These are phyloP conservation scores for Toxostoma redivivum DNA, from an alignment of 2,113 vertebrate genomes.

Conservation along the genomic window DNA sequence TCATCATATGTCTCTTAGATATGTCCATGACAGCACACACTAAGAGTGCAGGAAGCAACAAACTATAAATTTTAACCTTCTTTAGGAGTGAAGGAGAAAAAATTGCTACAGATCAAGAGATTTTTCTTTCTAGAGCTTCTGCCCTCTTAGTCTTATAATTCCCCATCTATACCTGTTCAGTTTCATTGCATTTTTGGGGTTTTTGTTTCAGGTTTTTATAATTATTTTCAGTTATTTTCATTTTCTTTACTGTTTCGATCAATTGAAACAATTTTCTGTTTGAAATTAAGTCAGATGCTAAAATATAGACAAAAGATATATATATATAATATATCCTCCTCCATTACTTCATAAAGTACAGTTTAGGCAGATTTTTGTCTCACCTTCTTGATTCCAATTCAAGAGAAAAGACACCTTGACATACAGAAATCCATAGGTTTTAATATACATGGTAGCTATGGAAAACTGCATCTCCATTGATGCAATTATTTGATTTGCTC, in stretches of 20 bases:
- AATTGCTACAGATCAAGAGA: neutral
- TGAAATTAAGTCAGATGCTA: neutral
- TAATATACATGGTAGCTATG: neutral
- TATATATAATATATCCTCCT: neutral
- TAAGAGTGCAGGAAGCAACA: neutral
- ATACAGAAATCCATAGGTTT: neutral
- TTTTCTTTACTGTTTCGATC: neutral
- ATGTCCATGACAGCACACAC: neutral
- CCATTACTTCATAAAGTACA: neutral
- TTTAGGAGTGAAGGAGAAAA: neutral
- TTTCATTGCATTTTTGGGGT: neutral
- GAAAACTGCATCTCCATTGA: neutral
- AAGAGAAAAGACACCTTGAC: neutral
- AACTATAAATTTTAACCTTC: neutral
- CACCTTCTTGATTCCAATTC: neutral
- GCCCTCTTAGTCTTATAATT: neutral
- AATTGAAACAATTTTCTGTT: neutral
- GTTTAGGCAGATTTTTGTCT: neutral
- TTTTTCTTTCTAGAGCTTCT: neutral
- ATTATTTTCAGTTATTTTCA: neutral
- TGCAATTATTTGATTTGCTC: neutral
- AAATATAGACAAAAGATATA: neutral
- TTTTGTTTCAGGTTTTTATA: neutral
- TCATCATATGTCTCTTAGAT: neutral
- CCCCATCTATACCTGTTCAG: neutral